Evolutionary conservation across 1,140 invertebrate genomes (phyloP).

Genomic region (Radopholus similis): DNA sequence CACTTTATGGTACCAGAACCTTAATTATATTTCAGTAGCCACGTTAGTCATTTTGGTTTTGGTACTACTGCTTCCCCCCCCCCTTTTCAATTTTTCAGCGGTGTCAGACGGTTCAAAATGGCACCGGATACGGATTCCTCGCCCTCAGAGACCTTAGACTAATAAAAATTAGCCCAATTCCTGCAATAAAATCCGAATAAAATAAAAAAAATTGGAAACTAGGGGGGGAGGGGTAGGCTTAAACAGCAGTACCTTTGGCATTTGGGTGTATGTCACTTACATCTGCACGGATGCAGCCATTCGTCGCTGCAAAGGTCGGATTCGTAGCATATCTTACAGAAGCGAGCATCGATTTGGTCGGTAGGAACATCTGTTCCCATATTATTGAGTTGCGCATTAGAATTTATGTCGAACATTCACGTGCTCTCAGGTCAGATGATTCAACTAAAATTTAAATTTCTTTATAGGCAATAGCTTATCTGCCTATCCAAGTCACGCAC

Average conservation of each 20-base stretch:
- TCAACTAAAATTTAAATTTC: neutral
- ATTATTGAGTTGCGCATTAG: neutral
- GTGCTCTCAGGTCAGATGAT: neutral
- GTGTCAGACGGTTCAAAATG: no score
- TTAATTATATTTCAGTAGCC: neutral
- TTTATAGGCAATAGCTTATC: neutral
- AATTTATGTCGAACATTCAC: neutral
- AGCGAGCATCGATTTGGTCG: neutral
- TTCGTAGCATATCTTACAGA: constrained; percentile 4
- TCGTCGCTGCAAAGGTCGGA: neutral
- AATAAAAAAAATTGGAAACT: no score
- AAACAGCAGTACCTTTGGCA: no score
- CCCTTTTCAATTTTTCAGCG: no score
- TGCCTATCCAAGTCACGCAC: neutral
- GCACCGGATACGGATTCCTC: no score
- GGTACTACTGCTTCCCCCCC: no score
- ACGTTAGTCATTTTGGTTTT: neutral
- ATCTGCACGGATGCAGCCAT: constrained; percentile 17
- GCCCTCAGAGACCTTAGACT: no score
- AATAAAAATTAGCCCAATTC: neutral
- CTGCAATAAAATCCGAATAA: no score
- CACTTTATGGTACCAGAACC: constrained; percentile 19
- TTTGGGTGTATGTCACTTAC: no score
- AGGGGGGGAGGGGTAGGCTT: no score
- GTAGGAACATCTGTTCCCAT: neutral